Base-by-base conservation (phyloP, 2,113 vertebrate genomes). In the Vulpes ferrilata region DNA sequence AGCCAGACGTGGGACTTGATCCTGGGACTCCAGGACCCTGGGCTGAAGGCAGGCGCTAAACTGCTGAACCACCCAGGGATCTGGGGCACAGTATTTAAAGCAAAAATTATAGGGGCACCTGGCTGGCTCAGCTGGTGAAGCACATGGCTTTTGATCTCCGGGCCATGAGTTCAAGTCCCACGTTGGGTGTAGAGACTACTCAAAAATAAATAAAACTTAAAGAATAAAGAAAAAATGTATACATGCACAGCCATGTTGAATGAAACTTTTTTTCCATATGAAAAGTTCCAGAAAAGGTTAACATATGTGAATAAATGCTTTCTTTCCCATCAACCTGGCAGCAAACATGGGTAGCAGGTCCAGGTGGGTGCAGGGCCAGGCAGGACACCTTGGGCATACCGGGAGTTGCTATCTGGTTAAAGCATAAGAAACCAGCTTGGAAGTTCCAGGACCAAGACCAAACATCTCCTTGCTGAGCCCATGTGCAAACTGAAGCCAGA, bases 331-430 rank as follows among this genome's bases (percentile, higher is more conserved):
- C 8, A 23, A 22, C n/a, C 11, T 3, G n/a, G 59, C 4, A 9
- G 10, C 10, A 53, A 60, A 27, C 43, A 27, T 23, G 38, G 71
- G 11, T 2, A 15, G 27, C 2, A 8, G 20, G 27, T 30, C 19
- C 2, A 8, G 16, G 55, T 10, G 11, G 57, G 55, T 48, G 38
- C 11, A 23, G 59, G 27, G 51, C 11, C 59, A 9, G 48, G 4
- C 0, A 0, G 12, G 69, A 38, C 27, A 20, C 27, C 59, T 16
- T 0, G 0, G 43, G 8, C 30, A 25, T 0, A 15, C 43, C 22
- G 23, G 69, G 32, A 62, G 12, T 7, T n/a, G 38, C 4, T 38
- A 23, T 27, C 20, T 59, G 57, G 43, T 15, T 11, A 80, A 19
- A 51, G 51, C 35, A 19, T 15, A 10, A 25, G 69, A 80, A 30